phyloP scores from a whole-genome alignment of 2,797 vertebrate genomes.

The Sciurus carolinensis region DNA sequence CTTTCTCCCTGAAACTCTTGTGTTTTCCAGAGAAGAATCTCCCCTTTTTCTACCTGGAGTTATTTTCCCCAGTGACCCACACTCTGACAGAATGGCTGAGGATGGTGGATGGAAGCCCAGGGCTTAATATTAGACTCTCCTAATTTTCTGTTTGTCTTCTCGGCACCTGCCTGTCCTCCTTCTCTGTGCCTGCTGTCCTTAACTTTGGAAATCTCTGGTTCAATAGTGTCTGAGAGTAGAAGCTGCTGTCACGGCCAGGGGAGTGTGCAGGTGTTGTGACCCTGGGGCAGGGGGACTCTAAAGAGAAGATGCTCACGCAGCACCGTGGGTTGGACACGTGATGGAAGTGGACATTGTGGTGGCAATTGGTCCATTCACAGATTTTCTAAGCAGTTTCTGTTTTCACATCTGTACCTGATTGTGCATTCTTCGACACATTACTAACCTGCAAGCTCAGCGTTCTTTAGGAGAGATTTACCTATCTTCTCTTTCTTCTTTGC shows the following conservation, averaged over 20 bases:
- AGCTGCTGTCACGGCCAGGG: background rate
- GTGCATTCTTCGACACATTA: background rate
- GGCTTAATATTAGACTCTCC: background rate
- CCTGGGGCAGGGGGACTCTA: no score
- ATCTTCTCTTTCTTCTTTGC: background rate
- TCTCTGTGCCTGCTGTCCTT: background rate
- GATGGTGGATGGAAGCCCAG: background rate
- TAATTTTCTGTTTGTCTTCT: background rate
- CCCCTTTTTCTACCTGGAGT: background rate
- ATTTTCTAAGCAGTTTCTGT: background rate
- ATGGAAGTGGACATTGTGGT: background rate
- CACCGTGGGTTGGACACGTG: no score
- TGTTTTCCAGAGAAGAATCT: background rate
- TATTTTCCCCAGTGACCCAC: background rate
- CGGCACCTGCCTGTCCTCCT: background rate
- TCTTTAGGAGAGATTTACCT: constrained; percentile 15
- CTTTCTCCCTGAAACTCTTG: background rate
- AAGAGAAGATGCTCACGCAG: background rate
- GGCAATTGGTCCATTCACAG: background rate
- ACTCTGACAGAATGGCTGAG: background rate
- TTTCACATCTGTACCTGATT: background rate
- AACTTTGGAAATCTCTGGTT: background rate
- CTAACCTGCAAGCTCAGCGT: background rate
- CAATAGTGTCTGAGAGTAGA: background rate
- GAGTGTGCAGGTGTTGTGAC: background rate